Evolutionary conservation across 2,888 invertebrate genomes (phyloP), one percentile per base, ranked within the genome.

Genomic region (Iphiclides podalirius): DNA sequence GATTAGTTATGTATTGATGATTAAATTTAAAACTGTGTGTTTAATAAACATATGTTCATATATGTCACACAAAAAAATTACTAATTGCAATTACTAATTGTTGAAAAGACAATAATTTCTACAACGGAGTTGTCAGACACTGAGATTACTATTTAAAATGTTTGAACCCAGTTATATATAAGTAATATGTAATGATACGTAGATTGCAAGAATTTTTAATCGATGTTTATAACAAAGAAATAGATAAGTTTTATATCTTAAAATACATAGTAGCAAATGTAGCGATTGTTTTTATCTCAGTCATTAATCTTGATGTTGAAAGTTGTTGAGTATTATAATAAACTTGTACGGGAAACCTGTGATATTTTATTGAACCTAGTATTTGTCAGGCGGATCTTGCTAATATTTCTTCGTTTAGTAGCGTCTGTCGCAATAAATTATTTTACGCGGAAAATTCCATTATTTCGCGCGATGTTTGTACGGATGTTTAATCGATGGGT

Each of bases 281-380:
- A 26, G 8, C 26, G 8, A 1, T 26, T 26, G 26, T 28, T 16
- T 7, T 6, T 28, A 47, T 41, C 16, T 4, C 8, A 31, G 14
- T 11, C 35, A 47, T 41, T 17, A 36, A 41, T 47, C 16, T 47
- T 14, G 16, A 28, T 28, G 36, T 41, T 15, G 6, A 47, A 36
- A 13, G 15, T 36, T 15, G 17, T 8, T 36, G 17, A n/a, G 13
- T 13, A 35, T 8, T 13, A 13, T 23, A 36, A 41, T 41, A 47
- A 41, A 47, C 31, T 35, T 7, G 36, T 41, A 41, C 35, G 47
- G 35, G 47, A 47, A 47, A 35, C 36, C 12, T 36, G 35, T 41
- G 35, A 26, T 47, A 41, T 47, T 47, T 47, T 20, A 12, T 23
- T 39, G 39, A 47, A 47, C 44, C 9, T 36, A 23, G 44, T 36